Conservation (phyloP, 2,113 vertebrate species). For the Pelobates fuscus region DNA sequence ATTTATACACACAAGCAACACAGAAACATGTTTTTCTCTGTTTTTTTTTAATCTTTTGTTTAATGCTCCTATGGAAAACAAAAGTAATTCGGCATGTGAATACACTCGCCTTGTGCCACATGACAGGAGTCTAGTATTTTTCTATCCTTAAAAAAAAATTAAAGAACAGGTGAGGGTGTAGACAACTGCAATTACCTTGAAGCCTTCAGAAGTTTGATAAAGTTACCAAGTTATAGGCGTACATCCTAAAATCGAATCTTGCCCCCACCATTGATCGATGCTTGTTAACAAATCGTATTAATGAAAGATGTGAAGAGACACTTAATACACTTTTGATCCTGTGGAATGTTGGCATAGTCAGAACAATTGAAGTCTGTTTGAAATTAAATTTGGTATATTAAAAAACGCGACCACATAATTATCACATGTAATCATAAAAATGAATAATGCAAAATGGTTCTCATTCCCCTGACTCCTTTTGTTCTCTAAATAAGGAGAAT, state of each 20-base stretch:
- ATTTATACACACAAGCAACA: too few species aligned
- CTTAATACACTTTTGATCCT: constrained; percentile 19
- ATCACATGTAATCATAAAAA: constrained; percentile 28
- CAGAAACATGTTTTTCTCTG: too few species aligned
- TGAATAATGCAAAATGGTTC: constrained; percentile 27
- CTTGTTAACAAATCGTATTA: constrained; percentile 20
- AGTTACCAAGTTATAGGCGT: constrained; percentile 1
- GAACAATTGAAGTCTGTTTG: constrained; percentile 26
- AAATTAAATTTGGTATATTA: constrained; percentile 43
- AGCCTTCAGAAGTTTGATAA: neutral
- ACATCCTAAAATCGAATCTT: constrained; percentile 7
- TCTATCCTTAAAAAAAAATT: too few species aligned
- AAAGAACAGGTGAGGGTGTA: too few species aligned
- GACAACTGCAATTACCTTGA: constrained; percentile 10
- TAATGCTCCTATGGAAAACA: too few species aligned
- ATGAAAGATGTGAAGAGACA: constrained; percentile 28
- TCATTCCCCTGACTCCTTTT: neutral
- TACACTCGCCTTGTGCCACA: too few species aligned
- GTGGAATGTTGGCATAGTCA: constrained; percentile 20
- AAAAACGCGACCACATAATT: constrained; percentile 34
- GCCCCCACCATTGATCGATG: neutral
- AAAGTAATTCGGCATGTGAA: too few species aligned
- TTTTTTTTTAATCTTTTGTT: too few species aligned
- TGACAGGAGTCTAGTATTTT: too few species aligned
- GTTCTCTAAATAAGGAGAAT: constrained; percentile 19